A percentile compares a stretch with the other conserved stretches of the same genome.
phyloP scores from a whole-genome alignment of 2,113 vertebrate species.

The Bos javanicus region DNA sequence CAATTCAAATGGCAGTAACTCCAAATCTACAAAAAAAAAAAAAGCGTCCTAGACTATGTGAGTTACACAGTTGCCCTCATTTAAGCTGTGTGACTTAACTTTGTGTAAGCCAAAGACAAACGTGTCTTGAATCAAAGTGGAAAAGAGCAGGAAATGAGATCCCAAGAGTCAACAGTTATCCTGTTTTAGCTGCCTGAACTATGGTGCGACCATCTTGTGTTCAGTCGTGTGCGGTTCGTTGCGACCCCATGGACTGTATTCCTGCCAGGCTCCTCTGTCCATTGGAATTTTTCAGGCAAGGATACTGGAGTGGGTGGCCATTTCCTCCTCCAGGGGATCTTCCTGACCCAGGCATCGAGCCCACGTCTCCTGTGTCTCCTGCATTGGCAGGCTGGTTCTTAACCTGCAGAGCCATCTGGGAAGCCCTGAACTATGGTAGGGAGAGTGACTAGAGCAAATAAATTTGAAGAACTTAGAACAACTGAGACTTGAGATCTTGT shows the following conservation, averaged over 20 bases:
- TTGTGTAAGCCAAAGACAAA: neutral
- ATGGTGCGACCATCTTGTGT: neutral
- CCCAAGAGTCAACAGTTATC: neutral
- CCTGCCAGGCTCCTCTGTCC: neutral
- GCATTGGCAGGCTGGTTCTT: neutral
- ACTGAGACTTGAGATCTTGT: neutral
- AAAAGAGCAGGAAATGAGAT: neutral
- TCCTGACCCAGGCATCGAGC: neutral
- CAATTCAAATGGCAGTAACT: neutral
- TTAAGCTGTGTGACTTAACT: neutral
- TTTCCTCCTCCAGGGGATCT: neutral
- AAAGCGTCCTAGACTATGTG: constrained; percentile 27
- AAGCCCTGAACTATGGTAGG: neutral
- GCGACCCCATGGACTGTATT: neutral
- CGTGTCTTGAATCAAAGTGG: neutral
- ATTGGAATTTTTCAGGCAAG: neutral
- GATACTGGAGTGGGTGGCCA: neutral
- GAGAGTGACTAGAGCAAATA: neutral
- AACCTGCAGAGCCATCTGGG: neutral
- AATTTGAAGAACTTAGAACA: neutral
- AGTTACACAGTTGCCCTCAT: neutral
- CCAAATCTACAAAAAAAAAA: neutral
- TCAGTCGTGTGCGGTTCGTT: neutral
- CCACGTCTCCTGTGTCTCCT: neutral
- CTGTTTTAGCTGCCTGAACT: neutral